Base-by-base conservation (phyloP, 35 echinoderm and acorn worm genomes). In the Antedon bifida region DNA sequence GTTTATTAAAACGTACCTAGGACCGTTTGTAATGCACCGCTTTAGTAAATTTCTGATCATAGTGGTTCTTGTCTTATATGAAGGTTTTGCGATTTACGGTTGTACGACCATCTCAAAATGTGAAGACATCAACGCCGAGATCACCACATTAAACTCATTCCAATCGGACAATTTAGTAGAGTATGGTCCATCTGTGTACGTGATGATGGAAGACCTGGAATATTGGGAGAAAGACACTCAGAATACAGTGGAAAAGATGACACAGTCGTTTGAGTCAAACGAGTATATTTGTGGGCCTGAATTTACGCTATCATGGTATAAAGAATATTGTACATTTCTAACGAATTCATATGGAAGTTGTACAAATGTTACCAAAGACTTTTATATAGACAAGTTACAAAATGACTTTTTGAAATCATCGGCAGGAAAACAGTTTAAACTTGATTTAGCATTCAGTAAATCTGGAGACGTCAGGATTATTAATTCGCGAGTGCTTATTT, bases 391-490 rank as follows among this genome's bases (percentile, higher is more conserved):
- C 0, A 86, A 91, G 35, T 44, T 96, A 26, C 42, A 81, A 83
- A 74, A 84, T 35, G 79, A 83, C 30, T 96, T 96, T 78, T 75
- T 96, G 12, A 39, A 78, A 34, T 83, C 85, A 34, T 81, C 73
- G 44, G 76, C 78, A 44, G 90, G 90, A 34, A 74, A 75, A 39
- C 73, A 87, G 29, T 96, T 85, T 45, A 75, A 76, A 11, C 78
- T 87, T 28, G 92, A 96, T 55, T 88, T 96, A 32, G 35, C 75
- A 19, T 96, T 96, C 77, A 82, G 75, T 30, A 79, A 79, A 35
- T 81, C 86, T 21, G 33, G 39, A 23, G 84, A 89, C 29, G 46
- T 55, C 12, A 34, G 46, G 16, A 77, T 73, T 34, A 91, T 96
- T 73, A 77, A 85, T 32, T 74, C 92, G 0, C 88, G 88, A 0